Base-by-base conservation (phyloP, 2,113 vertebrate species). In the Urocitellus parryii region DNA sequence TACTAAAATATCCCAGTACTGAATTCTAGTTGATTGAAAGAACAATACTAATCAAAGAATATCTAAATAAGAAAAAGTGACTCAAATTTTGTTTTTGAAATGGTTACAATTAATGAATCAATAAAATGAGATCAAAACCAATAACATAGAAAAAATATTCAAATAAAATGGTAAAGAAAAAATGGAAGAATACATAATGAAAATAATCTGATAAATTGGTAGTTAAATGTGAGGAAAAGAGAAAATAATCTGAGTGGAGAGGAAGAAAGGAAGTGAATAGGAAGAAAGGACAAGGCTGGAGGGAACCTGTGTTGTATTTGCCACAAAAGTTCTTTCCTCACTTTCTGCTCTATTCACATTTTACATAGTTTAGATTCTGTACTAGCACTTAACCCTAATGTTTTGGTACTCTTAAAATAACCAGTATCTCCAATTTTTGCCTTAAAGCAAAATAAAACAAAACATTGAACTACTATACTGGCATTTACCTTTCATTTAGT, bases 91-190 rank as follows among this genome's bases (percentile, higher is more conserved):
- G 9, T 81, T 94, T 90, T 51, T 29, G 65, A 85, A 63, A 74
- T 91, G 34, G 29, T 78, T 91, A 63, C 16, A 86, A 53, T 68
- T 45, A 72, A 81, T 81, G 67, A 87, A 83, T 8, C 56, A 27
- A 11, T 63, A 87, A 74, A 86, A 65, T 53, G 74, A 86, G 24
- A 81, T 53, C 24, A 87, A 65, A 80, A 87, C 37, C 58, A 68
- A 58, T 76, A 82, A 58, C 61, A 39, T 24, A 82, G 20, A 86
- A 72, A 79, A 76, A 76, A 84, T 82, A 85, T 87, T 73, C 45
- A 88, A 67, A 39, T 82, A 68, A 74, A 92, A 61, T 56, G 61
- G 37, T 56, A 78, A 73, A 58, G 61, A 83, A 79, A 78, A 95
- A 67, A 13, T 74, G n/a, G 37, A 76, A 88, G 34, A 58, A 92